Evolutionary conservation across 2,113 vertebrate species (phyloP).

Genomic region (Entosphenus tridentatus): DNA sequence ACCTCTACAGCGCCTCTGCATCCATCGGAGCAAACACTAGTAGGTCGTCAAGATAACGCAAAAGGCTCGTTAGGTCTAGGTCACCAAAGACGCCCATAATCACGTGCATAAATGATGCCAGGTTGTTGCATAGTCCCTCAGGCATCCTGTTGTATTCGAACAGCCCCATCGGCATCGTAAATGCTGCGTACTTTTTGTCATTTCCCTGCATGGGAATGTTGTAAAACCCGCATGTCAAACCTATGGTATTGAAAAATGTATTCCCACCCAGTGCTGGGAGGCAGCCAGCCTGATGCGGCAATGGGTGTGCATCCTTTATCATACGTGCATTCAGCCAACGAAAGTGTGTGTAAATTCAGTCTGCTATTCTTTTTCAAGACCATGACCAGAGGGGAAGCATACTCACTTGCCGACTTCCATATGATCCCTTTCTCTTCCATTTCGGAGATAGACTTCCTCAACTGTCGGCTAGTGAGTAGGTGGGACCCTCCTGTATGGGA

Average conservation of each 20-base stretch:
- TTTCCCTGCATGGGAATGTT: slow-evolving; percentile 3
- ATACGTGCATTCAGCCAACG: slow-evolving; percentile 9
- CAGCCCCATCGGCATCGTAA: slow-evolving; percentile 3
- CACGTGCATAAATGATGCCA: slow-evolving; percentile 2
- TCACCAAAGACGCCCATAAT: slow-evolving; percentile 8
- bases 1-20: neutral
- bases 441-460: slow-evolving; percentile 1
- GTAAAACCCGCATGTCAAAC: slow-evolving; percentile 9
- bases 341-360: slow-evolving; percentile 9
- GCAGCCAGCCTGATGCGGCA: slow-evolving; percentile 9
- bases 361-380: slow-evolving; percentile 10
- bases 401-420: slow-evolving; percentile 9
- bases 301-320: slow-evolving; percentile 9
- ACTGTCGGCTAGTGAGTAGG: slow-evolving; percentile 2
- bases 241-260: slow-evolving; percentile 9
- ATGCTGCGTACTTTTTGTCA: neutral
- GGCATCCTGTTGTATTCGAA: slow-evolving; percentile 8
- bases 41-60: slow-evolving; percentile 9
- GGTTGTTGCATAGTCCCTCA: slow-evolving; percentile 5
- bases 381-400: slow-evolving; percentile 8
- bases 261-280: slow-evolving; percentile 7
- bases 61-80: slow-evolving; percentile 8
- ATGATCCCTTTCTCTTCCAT: slow-evolving; percentile 10
- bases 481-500: slow-evolving; percentile 7
- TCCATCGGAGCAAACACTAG: slow-evolving; percentile 8